These are phyloP conservation scores for Acanthiza pusilla DNA, from an alignment of 2,797 vertebrate genomes.

Conservation along the genomic window DNA sequence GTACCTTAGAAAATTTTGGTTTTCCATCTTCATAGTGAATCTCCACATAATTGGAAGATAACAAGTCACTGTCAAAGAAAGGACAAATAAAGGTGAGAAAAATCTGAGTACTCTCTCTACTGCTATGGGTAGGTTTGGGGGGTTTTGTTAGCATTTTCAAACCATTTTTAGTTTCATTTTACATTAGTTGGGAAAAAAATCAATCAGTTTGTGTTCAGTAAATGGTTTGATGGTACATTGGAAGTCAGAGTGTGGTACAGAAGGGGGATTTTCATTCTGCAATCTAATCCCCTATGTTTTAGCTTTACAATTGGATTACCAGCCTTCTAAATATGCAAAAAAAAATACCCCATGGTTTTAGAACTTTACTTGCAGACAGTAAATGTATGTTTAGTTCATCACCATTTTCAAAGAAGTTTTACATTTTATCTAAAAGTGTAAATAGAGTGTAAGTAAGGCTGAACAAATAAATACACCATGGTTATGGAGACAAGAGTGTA, in stretches of 20 bases:
- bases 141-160: not conserved
- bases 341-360: not conserved
- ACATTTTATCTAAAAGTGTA: not conserved
- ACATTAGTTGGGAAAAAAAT: not conserved
- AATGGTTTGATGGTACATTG: not conserved
- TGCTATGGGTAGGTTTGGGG: rapidly evolving
- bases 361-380: not conserved
- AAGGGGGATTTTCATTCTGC: not conserved
- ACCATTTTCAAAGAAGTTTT: not conserved
- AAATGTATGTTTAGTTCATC: not conserved
- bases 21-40: slow-evolving; percentile 92
- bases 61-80: slow-evolving; percentile 85
- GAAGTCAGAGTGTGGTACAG: not conserved
- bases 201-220: not conserved
- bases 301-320: not conserved
- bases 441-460: not conserved
- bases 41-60: slow-evolving; percentile 95
- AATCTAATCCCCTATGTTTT: not conserved
- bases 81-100: slow-evolving; percentile 1
- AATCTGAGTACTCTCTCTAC: not conserved
- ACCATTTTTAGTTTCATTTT: not conserved
- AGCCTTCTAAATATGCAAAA: not conserved
- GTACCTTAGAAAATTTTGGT: slow-evolving; percentile 90
- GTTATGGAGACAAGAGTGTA: not conserved
- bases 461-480: not conserved